Percentiles rank a stretch among this genome's conserved stretches.
Evolutionary conservation across 2,797 vertebrate species (phyloP).

Genomic region (Epinephelus awoara): DNA sequence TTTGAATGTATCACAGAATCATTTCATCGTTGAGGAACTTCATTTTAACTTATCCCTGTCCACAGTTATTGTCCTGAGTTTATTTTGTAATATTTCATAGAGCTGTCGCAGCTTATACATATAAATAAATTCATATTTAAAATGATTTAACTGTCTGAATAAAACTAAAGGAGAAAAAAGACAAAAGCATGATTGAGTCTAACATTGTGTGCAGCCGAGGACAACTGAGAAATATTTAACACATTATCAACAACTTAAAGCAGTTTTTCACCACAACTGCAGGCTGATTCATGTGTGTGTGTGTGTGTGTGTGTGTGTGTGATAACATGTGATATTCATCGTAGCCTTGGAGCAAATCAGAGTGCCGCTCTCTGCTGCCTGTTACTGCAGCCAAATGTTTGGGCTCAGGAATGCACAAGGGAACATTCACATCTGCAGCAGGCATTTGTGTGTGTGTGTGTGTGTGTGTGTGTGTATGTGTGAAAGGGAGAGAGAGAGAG

Average conservation of each 20-base stretch:
- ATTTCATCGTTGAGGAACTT: neutral
- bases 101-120: neutral
- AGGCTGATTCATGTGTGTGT: conserved; percentile 21
- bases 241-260: conserved; percentile 55
- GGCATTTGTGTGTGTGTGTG: conserved; percentile 49
- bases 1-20: neutral
- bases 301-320: conserved; percentile 34
- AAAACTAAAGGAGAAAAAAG: neutral
- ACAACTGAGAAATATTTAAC: conserved; percentile 46
- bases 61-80: neutral
- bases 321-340: conserved; percentile 77
- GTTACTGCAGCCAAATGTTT: conserved; percentile 73
- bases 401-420: conserved; percentile 69
- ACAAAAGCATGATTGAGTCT: neutral
- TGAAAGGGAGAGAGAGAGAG: neutral
- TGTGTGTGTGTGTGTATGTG: conserved; percentile 46
- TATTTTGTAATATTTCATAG: neutral
- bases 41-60: neutral
- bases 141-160: neutral
- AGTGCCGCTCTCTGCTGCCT: conserved; percentile 56
- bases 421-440: conserved; percentile 72
- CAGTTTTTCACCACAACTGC: conserved; percentile 40
- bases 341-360: conserved; percentile 61
- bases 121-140: neutral
- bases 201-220: conserved; percentile 24